Evolutionary conservation across 2,113 vertebrate genomes (phyloP), one percentile per base, ranked within the genome.

Genomic region (Gallinago media): DNA sequence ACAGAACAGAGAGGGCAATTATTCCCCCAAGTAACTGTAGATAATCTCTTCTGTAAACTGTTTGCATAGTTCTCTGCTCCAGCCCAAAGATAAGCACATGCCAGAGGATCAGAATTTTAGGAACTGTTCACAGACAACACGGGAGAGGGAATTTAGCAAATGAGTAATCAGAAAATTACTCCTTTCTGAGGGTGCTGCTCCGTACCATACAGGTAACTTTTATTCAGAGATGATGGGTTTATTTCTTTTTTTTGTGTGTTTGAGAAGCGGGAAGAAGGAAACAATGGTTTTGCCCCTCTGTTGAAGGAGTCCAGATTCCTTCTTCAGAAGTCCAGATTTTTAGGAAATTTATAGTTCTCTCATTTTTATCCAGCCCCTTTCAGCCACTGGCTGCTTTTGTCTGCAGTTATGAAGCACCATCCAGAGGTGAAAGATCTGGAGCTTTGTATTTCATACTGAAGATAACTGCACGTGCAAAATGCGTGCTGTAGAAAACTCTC

Each of bases 1-100:
- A 58, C 78, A 79, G 83, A 54, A 67, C 6, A 63, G 52, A 62
- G 44, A 56, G 44, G 56, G 38, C 42, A 92, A 88, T 81, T 87
- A 66, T n/a, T 86, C 72, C 49, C 16, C 25, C 67, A 63, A 67
- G 49, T 86, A 90, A 92, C 40, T 81, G 66, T n/a, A 84, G 81
- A 62, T 85, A 95, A 88, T 95, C 62, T 83, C 34, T 94, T 94
- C 72, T 95, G 76, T 84, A 96, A 93, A 91, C 76, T 96, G 40
- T 95, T 96, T 92, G 84, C 46, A 85, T 91, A 94, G 50, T 59
- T 92, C 38, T 32, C 62, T 91, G 71, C 72, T 95, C 68, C 86
- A 92, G 49, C 31, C 59, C 79, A 89, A 95, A 29, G 96, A 85
- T 58, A 93, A 97, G 94, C 65, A 90, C 52, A 89, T 95, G 96